These are phyloP conservation scores for Zaprionus lineosus DNA, from an alignment of 2,888 invertebrate genomes.

Conservation along the genomic window DNA sequence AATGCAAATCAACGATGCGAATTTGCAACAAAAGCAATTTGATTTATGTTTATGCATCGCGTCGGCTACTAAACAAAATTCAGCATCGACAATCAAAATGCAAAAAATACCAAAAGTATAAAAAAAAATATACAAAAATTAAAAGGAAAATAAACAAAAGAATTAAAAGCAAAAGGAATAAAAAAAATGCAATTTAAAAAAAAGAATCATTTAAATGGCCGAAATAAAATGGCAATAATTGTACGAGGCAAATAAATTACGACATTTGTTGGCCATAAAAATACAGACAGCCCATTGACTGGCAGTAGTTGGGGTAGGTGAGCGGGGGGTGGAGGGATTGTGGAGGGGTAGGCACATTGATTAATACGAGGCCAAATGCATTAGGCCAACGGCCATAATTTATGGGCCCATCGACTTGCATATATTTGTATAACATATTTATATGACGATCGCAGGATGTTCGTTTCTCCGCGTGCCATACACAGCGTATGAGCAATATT, in stretches of 20 bases:
- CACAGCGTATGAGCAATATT: conserved; percentile 26
- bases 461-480: conserved; percentile 13
- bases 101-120: conserved; percentile 12
- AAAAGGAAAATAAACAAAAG: conserved; percentile 30
- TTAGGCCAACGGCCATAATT: conserved; percentile 68
- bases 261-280: conserved; percentile 44
- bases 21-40: conserved; percentile 58
- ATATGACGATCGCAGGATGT: conserved; percentile 30
- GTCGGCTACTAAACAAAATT: conserved; percentile 30
- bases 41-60: conserved; percentile 70
- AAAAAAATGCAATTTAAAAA: background rate
- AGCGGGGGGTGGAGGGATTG: too few relatives aligned
- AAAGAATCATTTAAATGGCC: conserved; percentile 44
- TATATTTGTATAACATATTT: conserved; percentile 49
- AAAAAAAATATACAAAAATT: conserved; percentile 1
- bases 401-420: conserved; percentile 31
- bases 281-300: too few relatives aligned
- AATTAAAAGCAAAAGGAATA: background rate
- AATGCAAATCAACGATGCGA: conserved; percentile 61
- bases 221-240: conserved; percentile 70
- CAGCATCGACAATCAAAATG: background rate
- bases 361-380: conserved; percentile 76
- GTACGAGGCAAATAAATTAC: conserved; percentile 62
- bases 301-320: too few relatives aligned
- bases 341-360: conserved; percentile 61